Base-by-base conservation (phyloP, 2,797 vertebrate genomes). In the Numenius phaeopus region DNA sequence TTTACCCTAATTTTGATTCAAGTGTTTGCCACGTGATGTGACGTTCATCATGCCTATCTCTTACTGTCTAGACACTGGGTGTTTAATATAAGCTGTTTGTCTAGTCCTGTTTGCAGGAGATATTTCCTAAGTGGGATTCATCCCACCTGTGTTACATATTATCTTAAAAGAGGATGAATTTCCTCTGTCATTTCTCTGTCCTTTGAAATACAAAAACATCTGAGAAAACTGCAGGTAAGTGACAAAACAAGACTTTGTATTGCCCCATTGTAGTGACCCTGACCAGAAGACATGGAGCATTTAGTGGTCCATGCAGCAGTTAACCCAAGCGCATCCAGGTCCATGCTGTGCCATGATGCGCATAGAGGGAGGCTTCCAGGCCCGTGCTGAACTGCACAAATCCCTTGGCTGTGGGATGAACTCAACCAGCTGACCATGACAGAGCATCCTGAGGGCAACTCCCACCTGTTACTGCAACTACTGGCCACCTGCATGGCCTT, bases 211-310 rank as follows among this genome's bases (percentile, higher is more conserved):
- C 5, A 59, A 64, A 71, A 88, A 39, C 24, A 17, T 11, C 8
- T 1, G 1, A 7, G 9, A 64, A 87, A 89, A 49, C 17, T 47
- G 30, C 21, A 27, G 8, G 18, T 37, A 32, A 39, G 23, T 44
- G 27, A 67, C 12, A 32, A 83, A 65, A 12, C 10, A 37, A 61
- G 54, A 30, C 16, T 72, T 84, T 69, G 10, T 54, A 16, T 11
- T 19, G 8, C 16, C 29, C 6, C 0, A 0, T 11, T 22, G 24
- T 11, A 27, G 47, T 52, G 54, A 46, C 27, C 14, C 37, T 65
- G 57, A 34, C n/a, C 24, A 58, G 46, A 72, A n/a, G 76, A 14
- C 6, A 3, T 3, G 23, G 42, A 73, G 14, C 26, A 50, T 18
- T 49, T 32, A 14, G 50, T 49, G 27, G 20, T 32, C 34, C 71